Evolutionary conservation across 1,140 invertebrate genomes (phyloP), one percentile per base, ranked within the genome.

Genomic region (Hyphantria cunea): DNA sequence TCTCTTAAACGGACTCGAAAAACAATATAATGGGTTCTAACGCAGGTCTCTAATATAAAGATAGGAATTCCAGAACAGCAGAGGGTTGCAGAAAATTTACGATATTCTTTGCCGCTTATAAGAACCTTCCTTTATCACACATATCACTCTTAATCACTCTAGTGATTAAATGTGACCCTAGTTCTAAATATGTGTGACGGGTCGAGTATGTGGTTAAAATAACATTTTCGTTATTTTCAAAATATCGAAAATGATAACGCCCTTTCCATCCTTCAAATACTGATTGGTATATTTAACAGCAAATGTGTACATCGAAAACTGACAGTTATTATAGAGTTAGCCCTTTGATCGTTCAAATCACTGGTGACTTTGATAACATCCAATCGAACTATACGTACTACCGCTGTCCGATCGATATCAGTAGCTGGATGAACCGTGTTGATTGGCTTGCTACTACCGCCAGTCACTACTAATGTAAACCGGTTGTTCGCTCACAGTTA

Each of bases 351-450:
- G 17, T 25, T 25, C 5, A 25, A 58, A 49, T 58, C 55, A 58
- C 33, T 33, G 10, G 32, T 45, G 44, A 58, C 45, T 58, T 58
- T 58, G 45, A 58, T 58, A 48, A 58, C 32, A 39, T 49, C 44
- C 37, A 58, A 47, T 39, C 44, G 45, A 48, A 33, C 45, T 45
- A 49, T 55, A 56, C 25, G 47, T 51, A 42, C 47, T 39, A 49
- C 31, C 47, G 17, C 34, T 11, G 53, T 49, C 47, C 42, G 64
- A 51, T 65, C 64, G 64, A 59, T 60, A 59, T 59, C 39, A n/a
- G 42, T 41, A 15, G 42, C 9, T 64, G 68, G 68, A 70, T 70
- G 64, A 70, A 64, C 60, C 64, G 68, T 64, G 64, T 70, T 70
- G 68, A 70, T 70, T 70, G 68, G 68, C 61, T 66, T 42, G 56